Evolutionary conservation across 2,888 invertebrate genomes (phyloP).

Genomic region (Chydorus sphaericus): DNA sequence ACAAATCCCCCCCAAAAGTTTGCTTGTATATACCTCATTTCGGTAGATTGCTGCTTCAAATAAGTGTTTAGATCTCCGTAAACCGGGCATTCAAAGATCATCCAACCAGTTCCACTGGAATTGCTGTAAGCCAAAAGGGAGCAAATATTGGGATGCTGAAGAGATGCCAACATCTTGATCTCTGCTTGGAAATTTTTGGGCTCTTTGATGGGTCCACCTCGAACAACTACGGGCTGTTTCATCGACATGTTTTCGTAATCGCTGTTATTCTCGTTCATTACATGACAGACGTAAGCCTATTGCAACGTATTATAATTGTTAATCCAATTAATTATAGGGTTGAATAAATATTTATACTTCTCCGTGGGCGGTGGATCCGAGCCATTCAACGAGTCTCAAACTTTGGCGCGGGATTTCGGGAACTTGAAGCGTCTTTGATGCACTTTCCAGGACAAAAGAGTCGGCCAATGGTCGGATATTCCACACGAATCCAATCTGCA

Average conservation of each 20-base stretch:
- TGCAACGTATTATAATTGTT: neutral
- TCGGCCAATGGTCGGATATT: constrained; percentile 7
- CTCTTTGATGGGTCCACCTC: constrained; percentile 1
- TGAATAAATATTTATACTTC: constrained; percentile 1
- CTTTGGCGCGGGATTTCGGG: constrained; percentile 7
- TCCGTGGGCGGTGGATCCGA: constrained; percentile 7
- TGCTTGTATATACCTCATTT: neutral
- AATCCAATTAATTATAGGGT: neutral
- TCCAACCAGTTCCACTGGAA: constrained; percentile 9
- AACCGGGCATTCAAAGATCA: constrained; percentile 14
- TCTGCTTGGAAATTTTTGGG: constrained; percentile 8
- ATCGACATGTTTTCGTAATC: neutral
- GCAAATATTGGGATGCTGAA: constrained; percentile 13
- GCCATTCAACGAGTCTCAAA: constrained; percentile 9
- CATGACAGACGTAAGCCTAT: constrained; percentile 14
- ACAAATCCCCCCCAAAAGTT: too few species aligned
- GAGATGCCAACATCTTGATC: constrained; percentile 6
- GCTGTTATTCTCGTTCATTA: constrained; percentile 6
- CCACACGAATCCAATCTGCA: neutral
- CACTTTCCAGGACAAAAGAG: neutral
- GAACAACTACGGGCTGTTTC: neutral
- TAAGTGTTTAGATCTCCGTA: constrained; percentile 14
- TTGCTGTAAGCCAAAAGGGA: constrained; percentile 4
- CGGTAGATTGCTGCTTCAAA: neutral
- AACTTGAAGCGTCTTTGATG: neutral